These are phyloP conservation scores for Poecile atricapillus DNA, from an alignment of 2,113 vertebrate species.

Conservation along the genomic window DNA sequence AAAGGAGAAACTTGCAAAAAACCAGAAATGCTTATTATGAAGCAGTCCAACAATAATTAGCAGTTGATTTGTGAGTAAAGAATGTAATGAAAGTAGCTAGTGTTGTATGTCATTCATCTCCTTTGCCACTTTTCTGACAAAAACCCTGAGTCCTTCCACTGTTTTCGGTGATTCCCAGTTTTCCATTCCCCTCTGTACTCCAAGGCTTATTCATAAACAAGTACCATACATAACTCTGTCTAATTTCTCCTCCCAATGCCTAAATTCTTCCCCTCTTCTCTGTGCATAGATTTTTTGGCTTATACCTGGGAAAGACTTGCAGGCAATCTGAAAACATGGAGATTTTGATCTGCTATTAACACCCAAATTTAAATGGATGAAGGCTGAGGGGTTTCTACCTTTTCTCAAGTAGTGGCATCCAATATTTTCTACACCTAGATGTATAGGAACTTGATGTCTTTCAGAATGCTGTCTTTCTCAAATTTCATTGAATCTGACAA, in stretches of 20 bases:
- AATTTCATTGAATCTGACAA: neutral
- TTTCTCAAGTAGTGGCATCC: neutral
- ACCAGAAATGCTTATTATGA: neutral
- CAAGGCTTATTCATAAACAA: neutral
- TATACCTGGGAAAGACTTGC: neutral
- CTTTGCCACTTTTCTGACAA: neutral
- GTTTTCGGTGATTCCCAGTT: neutral
- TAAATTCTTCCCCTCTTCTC: neutral
- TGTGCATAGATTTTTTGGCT: neutral
- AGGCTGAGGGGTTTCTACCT: neutral
- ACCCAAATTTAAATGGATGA: neutral
- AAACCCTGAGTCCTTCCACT: neutral
- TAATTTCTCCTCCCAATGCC: neutral
- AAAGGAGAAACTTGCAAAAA: neutral
- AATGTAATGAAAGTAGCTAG: neutral
- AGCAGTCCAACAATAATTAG: neutral
- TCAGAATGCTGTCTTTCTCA: neutral
- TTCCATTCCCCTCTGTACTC: neutral
- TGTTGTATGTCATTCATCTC: neutral
- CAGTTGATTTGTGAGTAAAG: neutral
- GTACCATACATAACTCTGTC: neutral
- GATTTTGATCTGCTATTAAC: neutral
- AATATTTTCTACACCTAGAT: neutral
- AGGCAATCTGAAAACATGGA: neutral
- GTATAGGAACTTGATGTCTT: neutral